Percentiles rank a stretch among this genome's conserved stretches.
phyloP scores from a whole-genome alignment of 2,797 vertebrate species.

The Leptoclinus maculatus region DNA sequence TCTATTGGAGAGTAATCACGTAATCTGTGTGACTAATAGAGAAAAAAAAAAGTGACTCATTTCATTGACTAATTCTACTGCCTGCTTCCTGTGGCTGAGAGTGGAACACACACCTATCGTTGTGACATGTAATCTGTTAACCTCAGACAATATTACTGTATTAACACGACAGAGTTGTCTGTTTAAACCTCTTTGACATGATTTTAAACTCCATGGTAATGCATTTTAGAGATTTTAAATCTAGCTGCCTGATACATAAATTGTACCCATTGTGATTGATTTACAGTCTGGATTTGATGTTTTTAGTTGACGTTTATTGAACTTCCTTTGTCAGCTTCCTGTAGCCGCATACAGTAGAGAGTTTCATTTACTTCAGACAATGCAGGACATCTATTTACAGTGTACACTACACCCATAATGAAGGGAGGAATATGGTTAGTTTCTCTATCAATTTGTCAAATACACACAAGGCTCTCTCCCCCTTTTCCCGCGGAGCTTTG shows the following conservation, averaged over 20 bases:
- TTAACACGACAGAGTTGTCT: not conserved
- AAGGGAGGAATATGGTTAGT: slow-evolving; percentile 50
- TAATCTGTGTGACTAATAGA: slow-evolving; percentile 31
- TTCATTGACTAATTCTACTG: not conserved
- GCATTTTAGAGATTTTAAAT: not conserved
- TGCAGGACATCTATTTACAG: not conserved
- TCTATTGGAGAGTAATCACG: not conserved
- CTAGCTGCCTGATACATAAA: not conserved
- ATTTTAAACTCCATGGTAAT: not conserved
- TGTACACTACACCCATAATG: slow-evolving; percentile 17
- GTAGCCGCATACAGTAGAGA: not conserved
- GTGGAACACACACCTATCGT: not conserved
- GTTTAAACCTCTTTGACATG: not conserved
- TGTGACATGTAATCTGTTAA: not conserved
- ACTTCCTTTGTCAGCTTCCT: not conserved
- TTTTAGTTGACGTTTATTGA: slow-evolving; percentile 21
- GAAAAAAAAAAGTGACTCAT: slow-evolving; percentile 8
- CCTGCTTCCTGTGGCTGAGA: not conserved
- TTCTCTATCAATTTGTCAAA: slow-evolving; percentile 56
- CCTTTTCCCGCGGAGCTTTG: slow-evolving; percentile 12
- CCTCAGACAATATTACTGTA: not conserved
- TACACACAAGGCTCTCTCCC: slow-evolving; percentile 7
- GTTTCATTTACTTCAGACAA: slow-evolving; percentile 25
- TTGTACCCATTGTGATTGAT: not conserved
- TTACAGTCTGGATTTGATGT: not conserved